Conservation (phyloP, 1,140 invertebrate species). For the Protaetia brevitarsis region DNA sequence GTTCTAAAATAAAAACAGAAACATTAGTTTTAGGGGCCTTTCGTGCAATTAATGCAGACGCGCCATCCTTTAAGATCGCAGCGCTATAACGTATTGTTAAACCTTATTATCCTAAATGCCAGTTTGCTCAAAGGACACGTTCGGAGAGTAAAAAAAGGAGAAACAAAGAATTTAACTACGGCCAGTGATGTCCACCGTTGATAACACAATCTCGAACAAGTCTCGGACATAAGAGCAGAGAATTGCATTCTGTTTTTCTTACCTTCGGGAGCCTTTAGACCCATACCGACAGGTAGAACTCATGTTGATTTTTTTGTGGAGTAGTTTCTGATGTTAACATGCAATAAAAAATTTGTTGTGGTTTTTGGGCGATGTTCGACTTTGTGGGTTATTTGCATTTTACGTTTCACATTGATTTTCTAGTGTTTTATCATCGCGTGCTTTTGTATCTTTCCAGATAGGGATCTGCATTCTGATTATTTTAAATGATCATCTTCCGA, state of each 20-base stretch:
- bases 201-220: slow-evolving; percentile 37
- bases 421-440: no score
- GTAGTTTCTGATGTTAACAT: slow-evolving; percentile 43
- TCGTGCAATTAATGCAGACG: no score
- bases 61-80: no score
- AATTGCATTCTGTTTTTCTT: slow-evolving; percentile 36
- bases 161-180: slow-evolving; percentile 24
- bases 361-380: slow-evolving; percentile 34
- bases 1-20: no score
- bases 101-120: slow-evolving; percentile 13
- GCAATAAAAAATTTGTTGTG: slow-evolving; percentile 39
- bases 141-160: not conserved
- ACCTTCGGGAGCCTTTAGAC: slow-evolving; percentile 33
- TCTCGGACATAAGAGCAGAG: slow-evolving; percentile 31
- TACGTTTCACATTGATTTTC: slow-evolving; percentile 32
- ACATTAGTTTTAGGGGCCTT: no score
- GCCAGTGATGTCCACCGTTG: slow-evolving; percentile 36
- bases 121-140: slow-evolving; percentile 10
- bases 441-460: no score
- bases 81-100: slow-evolving; percentile 10
- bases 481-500: no score
- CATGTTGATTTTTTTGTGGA: slow-evolving; percentile 37
- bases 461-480: no score
- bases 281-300: slow-evolving; percentile 39
- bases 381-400: slow-evolving; percentile 40